Evolutionary conservation across 2,797 vertebrate genomes (phyloP), one percentile per base, ranked within the genome.

Genomic region (Sebastes kiyomatsui): DNA sequence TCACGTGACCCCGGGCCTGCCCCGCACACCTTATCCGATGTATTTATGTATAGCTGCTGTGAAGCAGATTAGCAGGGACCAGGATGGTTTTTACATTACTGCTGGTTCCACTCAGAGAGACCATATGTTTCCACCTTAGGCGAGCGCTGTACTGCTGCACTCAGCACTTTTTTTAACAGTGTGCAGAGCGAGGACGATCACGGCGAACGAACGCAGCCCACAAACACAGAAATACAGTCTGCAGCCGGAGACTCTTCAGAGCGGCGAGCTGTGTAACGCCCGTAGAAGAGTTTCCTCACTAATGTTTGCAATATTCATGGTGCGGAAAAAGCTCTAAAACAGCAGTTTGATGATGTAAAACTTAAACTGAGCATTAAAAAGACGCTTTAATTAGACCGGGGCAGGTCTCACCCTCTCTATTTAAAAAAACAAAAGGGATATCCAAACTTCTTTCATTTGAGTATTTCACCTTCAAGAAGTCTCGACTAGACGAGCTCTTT

Each of bases 71-170:
- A 94, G 79, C 69, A 68, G 68, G 77, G 82, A 88, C 80, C 54
- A 13, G 85, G 86, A 86, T 88, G 92, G 74, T 89, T 92, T 92
- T 88, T 79, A 85, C 89, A 91, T 92, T 85, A 91, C 90, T 88
- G 90, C 92, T 93, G 91, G 88, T 90, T 93, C 86, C 91, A 91
- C 92, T 92, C 88, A 85, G 91, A 82, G 86, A 87, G 76, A 81
- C 92, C 94, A 95, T 94, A 94, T 95, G 94, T 92, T 91, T 93
- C 90, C 91, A 92, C 87, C 89, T 93, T 78, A 85, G 87, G 92
- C 86, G 78, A 79, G 85, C 83, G 10, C 83, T n/a, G 72, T 75
- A 83, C 80, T 88, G 90, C 91, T 86, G 82, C 85, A 69, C 88
- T 94, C 95, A 94, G 92, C 95, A 93, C 80, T 92, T 91, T 88